Percentiles rank a stretch among this genome's conserved stretches.
phyloP scores from a whole-genome alignment of 1,140 invertebrate species.

The Drosophila santomea region DNA sequence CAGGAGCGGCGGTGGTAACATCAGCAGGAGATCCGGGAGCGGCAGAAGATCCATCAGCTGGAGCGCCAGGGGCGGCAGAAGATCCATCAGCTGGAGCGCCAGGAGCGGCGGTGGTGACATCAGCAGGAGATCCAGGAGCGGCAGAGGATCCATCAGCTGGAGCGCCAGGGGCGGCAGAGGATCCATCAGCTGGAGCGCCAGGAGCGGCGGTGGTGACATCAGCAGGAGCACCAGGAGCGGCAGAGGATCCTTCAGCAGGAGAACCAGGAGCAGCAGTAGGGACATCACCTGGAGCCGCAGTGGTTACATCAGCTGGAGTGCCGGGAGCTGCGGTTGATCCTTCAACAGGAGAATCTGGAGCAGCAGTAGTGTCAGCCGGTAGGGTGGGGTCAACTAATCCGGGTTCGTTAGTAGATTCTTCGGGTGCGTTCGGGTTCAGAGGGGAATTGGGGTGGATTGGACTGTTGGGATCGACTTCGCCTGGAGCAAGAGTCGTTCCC shows the following conservation, averaged over 20 bases:
- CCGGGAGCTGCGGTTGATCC: slow-evolving; percentile 3
- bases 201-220: neutral
- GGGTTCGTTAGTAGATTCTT: slow-evolving; percentile 22
- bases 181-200: neutral
- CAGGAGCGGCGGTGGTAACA: slow-evolving; percentile 17
- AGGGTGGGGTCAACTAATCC: slow-evolving; percentile 20
- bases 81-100: slow-evolving; percentile 4
- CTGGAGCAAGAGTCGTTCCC: slow-evolving; percentile 12
- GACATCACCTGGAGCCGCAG: neutral
- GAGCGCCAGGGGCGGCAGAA: slow-evolving; percentile 18
- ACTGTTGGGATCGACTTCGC: slow-evolving; percentile 18
- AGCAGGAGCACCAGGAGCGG: neutral
- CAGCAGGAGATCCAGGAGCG: slow-evolving; percentile 12
- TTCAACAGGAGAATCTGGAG: slow-evolving; percentile 10
- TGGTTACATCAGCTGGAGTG: slow-evolving; percentile 12
- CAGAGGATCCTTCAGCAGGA: slow-evolving; percentile 8
- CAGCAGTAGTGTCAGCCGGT: slow-evolving; percentile 29
- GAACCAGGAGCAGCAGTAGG: slow-evolving; percentile 1
- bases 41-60: slow-evolving; percentile 8
- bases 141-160: neutral
- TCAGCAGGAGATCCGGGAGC: slow-evolving; percentile 20
- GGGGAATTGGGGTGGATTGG: slow-evolving; percentile 31
- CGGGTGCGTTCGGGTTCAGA: slow-evolving; percentile 34
- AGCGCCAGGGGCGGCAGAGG: slow-evolving; percentile 10
- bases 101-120: neutral